Evolutionary conservation across 2,113 vertebrate species (phyloP), one percentile per base, ranked within the genome.

Genomic region (Podiceps cristatus): DNA sequence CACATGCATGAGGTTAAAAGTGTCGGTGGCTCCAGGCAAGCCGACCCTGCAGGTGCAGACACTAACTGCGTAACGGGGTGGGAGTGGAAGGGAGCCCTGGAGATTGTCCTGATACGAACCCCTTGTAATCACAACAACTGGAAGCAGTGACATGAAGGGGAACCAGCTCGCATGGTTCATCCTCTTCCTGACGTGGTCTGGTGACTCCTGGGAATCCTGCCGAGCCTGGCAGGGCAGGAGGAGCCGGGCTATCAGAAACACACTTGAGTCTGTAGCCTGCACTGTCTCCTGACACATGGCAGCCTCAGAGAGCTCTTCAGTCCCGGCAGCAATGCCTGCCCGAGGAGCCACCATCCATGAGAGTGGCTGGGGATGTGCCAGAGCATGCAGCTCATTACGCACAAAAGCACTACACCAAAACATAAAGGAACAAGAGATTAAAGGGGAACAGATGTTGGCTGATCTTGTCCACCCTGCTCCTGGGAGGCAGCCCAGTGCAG

Each of bases 361-460:
- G 55, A 64, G 80, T 40, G 64, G 33, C 93, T 94, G 66, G 87
- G 67, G 49, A 56, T 50, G 35, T 58, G 81, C 96, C 93, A 97
- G 86, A 75, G 56, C 53, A 28, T 47, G 92, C 47, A 86, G 82
- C 29, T 96, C 60, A 81, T 52, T 96, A 88, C 0, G 5, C 64
- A 85, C 55, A 77, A 95, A 79, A 92, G 64, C 14, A 5, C 44
- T 25, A 58, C 49, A 88, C 42, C 60, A 92, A 96, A 97, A 90
- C 72, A 95, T 77, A 95, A 94, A 95, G 73, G 75, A 97, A 93
- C 66, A 89, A 80, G 68, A 88, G 94, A 96, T 92, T 95, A 96
- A 96, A 96, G 64, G 40, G 56, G 76, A 97, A 91, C 93, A 96
- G 94, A 97, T 97, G 96, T 91, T 94, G 68, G 76, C 58, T 94